phyloP scores from a whole-genome alignment of 2,113 vertebrate genomes.

The Oncorhynchus tshawytscha region DNA sequence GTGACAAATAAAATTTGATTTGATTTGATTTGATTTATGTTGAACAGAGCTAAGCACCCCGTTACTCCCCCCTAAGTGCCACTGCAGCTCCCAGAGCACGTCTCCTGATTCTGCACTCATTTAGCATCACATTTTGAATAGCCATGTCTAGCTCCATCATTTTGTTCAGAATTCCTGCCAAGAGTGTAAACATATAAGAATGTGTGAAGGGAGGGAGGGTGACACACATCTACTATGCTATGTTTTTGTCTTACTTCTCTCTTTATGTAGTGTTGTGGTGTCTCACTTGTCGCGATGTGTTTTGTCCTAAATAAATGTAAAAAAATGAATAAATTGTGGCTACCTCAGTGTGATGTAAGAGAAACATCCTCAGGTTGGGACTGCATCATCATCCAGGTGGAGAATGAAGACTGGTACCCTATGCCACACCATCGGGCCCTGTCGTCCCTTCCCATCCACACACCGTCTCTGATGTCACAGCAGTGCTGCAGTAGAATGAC shows the following conservation, averaged over 20 bases:
- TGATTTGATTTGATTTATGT: too few species aligned
- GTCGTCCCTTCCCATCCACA: slow-evolving; percentile 3
- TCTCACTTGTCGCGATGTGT: too few species aligned
- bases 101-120: background rate
- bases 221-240: background rate
- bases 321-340: too few species aligned
- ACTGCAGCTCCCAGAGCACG: background rate
- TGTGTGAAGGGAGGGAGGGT: slow-evolving; percentile 6
- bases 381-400: background rate
- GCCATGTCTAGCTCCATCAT: background rate
- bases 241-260: too few species aligned
- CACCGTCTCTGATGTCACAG: background rate
- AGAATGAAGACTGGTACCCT: slow-evolving; percentile 6
- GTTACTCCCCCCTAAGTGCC: too few species aligned
- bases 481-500: slow-evolving; percentile 32
- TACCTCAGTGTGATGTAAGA: background rate
- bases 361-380: slow-evolving; percentile 14
- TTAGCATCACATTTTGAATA: background rate
- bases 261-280: too few species aligned
- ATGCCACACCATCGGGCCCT: slow-evolving; percentile 12
- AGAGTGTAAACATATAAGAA: background rate
- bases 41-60: too few species aligned
- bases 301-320: too few species aligned
- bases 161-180: background rate
- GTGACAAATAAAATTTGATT: too few species aligned